Evolutionary conservation across 2,888 invertebrate species (phyloP), one percentile per base, ranked within the genome.

Genomic region (Ditylenchus weischeri): DNA sequence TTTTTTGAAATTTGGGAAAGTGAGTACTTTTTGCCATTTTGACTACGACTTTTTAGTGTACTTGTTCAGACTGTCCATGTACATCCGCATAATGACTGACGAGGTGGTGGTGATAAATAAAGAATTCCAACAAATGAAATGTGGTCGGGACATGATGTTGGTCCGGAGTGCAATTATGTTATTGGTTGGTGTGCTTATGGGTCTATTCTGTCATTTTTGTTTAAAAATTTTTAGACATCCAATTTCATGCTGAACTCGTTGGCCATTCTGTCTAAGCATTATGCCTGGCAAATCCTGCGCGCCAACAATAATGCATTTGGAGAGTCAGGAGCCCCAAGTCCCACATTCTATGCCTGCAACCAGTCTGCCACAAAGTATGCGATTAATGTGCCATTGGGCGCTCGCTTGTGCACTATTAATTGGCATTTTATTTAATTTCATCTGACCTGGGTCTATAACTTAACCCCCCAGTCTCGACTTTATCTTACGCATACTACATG

Each of bases 231-330:
- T 62, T 21, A 72, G 72, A 38, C 74, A 0, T 63, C 73, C 19
- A 75, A 62, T 23, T 75, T 49, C 43, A 57, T 62, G 64, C 58
- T 73, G 15, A 54, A 59, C 35, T 62, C 73, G 21, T 38, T 62
- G 18, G 64, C 62, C 10, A 38, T 57, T 15, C 60, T 73, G 15
- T 57, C 69, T 11, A 61, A 64, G 2, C 36, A 62, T 13, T 69
- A 66, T 38, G 62, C 62, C 35, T 68, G 72, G 69, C 69, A 76
- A 65, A 59, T 69, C 6, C 66, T 77, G 18, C 77, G 78, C 54
- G 75, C 77, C 19, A 80, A 79, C 65, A 68, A 72, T 54, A 75
- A 76, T 57, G 77, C 76, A 10, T 69, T 79, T 48, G 75, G 75
- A 63, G 63, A 63, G 5, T 50, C 72, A 8, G 78, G 76, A 4